Evolutionary conservation across 2,888 invertebrate species (phyloP).

Genomic region (Parelbella ahira): DNA sequence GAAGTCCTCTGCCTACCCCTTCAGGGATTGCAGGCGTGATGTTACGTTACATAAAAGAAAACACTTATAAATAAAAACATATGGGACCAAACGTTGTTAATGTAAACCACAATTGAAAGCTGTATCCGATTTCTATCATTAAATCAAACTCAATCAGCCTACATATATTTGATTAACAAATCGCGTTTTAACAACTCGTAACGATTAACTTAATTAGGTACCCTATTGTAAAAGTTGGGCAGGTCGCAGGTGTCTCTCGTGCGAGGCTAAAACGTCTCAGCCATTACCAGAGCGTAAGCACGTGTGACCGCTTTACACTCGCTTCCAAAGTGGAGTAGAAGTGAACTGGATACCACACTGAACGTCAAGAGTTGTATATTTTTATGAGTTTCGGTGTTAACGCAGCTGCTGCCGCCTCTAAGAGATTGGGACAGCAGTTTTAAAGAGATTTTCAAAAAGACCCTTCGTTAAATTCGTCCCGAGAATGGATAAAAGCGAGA

Average conservation of each 20-base stretch:
- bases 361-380: slow-evolving; percentile 55
- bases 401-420: slow-evolving; percentile 48
- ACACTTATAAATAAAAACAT: too few relatives aligned
- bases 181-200: slow-evolving; percentile 11
- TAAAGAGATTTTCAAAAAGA: slow-evolving; percentile 24
- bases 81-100: too few relatives aligned
- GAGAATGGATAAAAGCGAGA: slow-evolving; percentile 16
- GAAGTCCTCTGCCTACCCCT: too few relatives aligned
- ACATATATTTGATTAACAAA: slow-evolving; percentile 14
- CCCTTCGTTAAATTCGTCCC: slow-evolving; percentile 12
- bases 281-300: slow-evolving; percentile 57
- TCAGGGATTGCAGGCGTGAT: too few relatives aligned
- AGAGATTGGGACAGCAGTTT: slow-evolving; percentile 43
- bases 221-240: slow-evolving; percentile 37
- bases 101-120: too few relatives aligned
- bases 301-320: slow-evolving; percentile 68
- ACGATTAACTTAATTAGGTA: slow-evolving; percentile 46
- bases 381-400: slow-evolving; percentile 47
- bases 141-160: slow-evolving; percentile 4
- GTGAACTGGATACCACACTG: slow-evolving; percentile 54
- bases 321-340: slow-evolving; percentile 60
- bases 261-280: slow-evolving; percentile 54
- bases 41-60: too few relatives aligned
- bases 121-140: not conserved
- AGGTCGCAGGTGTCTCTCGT: slow-evolving; percentile 59